Evolutionary conservation across 2,113 vertebrate species (phyloP).

Genomic region (Embiotoca jacksoni): DNA sequence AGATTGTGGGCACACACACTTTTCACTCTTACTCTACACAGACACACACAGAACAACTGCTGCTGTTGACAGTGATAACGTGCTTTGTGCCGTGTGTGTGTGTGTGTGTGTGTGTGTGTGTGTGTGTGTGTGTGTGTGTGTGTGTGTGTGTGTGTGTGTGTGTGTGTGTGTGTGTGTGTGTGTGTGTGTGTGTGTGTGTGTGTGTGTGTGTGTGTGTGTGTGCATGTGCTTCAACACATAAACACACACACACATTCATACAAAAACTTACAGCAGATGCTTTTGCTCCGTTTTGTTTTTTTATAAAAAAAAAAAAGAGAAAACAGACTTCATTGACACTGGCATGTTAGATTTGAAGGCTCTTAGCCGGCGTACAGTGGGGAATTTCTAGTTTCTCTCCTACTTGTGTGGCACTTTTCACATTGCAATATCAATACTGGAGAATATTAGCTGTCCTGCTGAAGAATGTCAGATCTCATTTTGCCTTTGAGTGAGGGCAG

Average conservation of each 20-base stretch:
- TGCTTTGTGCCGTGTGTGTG: slow-evolving; percentile 70
- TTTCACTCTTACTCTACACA: slow-evolving; percentile 53
- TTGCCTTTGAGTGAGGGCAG: slow-evolving; percentile 47
- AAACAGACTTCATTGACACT: slow-evolving; percentile 78
- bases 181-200: slow-evolving; percentile 8
- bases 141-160: slow-evolving; percentile 39
- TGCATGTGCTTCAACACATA: slow-evolving; percentile 20
- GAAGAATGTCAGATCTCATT: slow-evolving; percentile 67
- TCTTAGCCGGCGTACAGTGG: slow-evolving; percentile 74
- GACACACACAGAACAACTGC: slow-evolving; percentile 61
- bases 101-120: slow-evolving; percentile 27
- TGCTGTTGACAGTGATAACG: slow-evolving; percentile 81
- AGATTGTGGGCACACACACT: slow-evolving; percentile 61
- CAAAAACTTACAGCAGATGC: slow-evolving; percentile 51
- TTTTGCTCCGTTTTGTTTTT: slow-evolving; percentile 38
- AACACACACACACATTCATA: slow-evolving; percentile 38
- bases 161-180: slow-evolving; percentile 31
- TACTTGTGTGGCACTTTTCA: slow-evolving; percentile 84
- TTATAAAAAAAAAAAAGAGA: slow-evolving; percentile 55
- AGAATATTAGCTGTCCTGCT: slow-evolving; percentile 69
- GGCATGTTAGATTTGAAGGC: slow-evolving; percentile 79
- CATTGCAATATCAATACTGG: slow-evolving; percentile 77
- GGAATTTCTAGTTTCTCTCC: slow-evolving; percentile 85
- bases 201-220: no score
- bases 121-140: slow-evolving; percentile 16